Percentiles rank a stretch among this genome's conserved stretches.
Conservation (phyloP, 1,140 invertebrate genomes). For the Lepidotrigona ventralis region DNA sequence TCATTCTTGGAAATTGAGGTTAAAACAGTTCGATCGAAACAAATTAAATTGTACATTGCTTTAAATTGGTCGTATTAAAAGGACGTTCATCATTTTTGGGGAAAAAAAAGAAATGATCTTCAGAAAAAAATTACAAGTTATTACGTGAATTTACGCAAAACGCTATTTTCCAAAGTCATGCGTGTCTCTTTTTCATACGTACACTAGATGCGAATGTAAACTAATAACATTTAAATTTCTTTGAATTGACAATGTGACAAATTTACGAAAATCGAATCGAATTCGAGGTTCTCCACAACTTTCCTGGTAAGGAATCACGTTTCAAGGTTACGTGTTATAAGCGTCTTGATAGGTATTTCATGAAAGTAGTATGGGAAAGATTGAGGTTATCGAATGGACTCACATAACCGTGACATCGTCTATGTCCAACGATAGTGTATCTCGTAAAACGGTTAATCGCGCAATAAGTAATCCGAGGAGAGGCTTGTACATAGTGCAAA, state of each 20-base stretch:
- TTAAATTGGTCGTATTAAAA: not conserved
- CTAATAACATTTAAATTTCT: not conserved
- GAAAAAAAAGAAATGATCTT: not conserved
- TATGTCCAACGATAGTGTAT: not conserved
- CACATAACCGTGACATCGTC: slow-evolving; percentile 59
- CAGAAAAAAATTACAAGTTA: not conserved
- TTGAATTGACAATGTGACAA: not conserved
- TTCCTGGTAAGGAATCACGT: slow-evolving; percentile 14
- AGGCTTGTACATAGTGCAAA: not conserved
- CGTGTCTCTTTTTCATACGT: not conserved
- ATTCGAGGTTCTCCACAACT: not conserved
- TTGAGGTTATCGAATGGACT: slow-evolving; percentile 70
- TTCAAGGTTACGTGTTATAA: slow-evolving; percentile 59
- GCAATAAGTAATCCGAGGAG: not conserved
- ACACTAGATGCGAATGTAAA: not conserved
- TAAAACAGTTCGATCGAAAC: not conserved
- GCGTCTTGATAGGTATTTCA: slow-evolving; percentile 27
- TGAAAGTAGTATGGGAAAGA: slow-evolving; percentile 47
- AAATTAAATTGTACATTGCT: not conserved
- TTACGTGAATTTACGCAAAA: slow-evolving; percentile 39
- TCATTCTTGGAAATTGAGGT: not conserved
- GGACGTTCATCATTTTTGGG: not conserved
- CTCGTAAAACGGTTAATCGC: slow-evolving; percentile 5
- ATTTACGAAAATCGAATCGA: not conserved
- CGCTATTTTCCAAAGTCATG: not conserved